Evolutionary conservation across 53 echinoderm and acorn worm species (phyloP), one percentile per base, ranked within the genome.

Genomic region (Stichopus horrens): DNA sequence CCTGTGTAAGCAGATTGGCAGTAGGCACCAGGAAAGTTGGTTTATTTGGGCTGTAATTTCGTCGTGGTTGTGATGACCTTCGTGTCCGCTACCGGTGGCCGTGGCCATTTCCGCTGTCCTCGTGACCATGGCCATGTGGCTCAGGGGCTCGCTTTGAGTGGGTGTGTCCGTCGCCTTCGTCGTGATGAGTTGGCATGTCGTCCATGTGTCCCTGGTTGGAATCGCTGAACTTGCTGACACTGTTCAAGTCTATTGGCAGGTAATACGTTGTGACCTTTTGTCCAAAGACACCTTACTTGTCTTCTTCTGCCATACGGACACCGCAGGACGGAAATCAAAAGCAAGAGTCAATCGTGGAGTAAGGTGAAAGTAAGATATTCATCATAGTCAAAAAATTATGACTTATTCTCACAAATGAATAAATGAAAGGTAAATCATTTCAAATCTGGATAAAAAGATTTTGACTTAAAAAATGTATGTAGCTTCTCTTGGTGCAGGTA

Each of bases 231-330:
- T 52, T 63, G 22, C 65, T 66, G 14, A 85, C 85, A 37, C 85
- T 91, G 87, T 95, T 93, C 86, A 95, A 93, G 76, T 95, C 95
- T 23, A 95, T 53, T 7, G 90, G 93, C 4, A 95, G 58, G 76
- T 95, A 95, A 86, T 91, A 90, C 8, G 74, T 93, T 13, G 59
- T 68, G 75, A 93, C 93, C 20, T 86, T 87, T 37, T 74, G 57
- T 52, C 88, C 90, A 23, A 79, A 80, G 10, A 59, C 87, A 5
- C 90, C 91, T 51, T 53, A 88, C 58, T 76, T 18, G 19, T 71
- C 71, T 71, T 71, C 71, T 20, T 71, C 71, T 71, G n/a, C 14
- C 18, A 71, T 16, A 71, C 19, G 71, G 6, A 71, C 71, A 20
- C 63, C 37, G 37, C 37, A 37, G 37, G 37, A 37, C 37, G 37